These are phyloP conservation scores for Bombus superbus DNA, from an alignment of 1,140 invertebrate species.

Conservation along the genomic window DNA sequence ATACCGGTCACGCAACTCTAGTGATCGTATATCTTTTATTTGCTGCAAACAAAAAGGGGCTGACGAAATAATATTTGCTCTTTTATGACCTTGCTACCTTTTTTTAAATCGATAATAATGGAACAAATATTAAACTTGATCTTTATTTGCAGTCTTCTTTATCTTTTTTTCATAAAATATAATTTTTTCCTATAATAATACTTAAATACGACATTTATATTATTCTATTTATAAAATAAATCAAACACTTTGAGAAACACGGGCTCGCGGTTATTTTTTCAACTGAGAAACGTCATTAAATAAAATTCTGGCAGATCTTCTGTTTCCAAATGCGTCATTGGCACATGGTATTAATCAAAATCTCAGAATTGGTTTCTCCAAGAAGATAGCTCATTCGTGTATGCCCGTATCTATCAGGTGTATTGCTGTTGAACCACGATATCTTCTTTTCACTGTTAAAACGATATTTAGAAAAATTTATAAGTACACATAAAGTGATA, in stretches of 20 bases:
- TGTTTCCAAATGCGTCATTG: conserved; percentile 3
- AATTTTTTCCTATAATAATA: too few species aligned
- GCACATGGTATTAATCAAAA: neutral
- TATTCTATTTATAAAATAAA: too few species aligned
- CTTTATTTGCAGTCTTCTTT: neutral
- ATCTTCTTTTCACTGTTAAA: neutral
- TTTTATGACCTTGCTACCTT: neutral
- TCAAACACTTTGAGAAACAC: too few species aligned
- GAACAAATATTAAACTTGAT: neutral
- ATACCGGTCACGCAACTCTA: neutral
- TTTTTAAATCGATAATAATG: neutral
- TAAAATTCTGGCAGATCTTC: neutral
- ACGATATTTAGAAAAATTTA: neutral
- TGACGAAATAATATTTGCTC: neutral
- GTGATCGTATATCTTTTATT: neutral
- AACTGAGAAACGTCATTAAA: neutral
- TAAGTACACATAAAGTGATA: neutral
- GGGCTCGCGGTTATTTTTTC: too few species aligned
- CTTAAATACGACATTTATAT: too few species aligned
- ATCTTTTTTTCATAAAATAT: neutral
- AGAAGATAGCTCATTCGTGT: neutral
- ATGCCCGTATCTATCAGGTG: too few species aligned
- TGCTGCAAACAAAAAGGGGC: neutral
- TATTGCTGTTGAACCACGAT: neutral
- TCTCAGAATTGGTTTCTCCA: conserved; percentile 1